Evolutionary conservation across 2,113 vertebrate species (phyloP).

Genomic region (Coptodon bakossiorum): DNA sequence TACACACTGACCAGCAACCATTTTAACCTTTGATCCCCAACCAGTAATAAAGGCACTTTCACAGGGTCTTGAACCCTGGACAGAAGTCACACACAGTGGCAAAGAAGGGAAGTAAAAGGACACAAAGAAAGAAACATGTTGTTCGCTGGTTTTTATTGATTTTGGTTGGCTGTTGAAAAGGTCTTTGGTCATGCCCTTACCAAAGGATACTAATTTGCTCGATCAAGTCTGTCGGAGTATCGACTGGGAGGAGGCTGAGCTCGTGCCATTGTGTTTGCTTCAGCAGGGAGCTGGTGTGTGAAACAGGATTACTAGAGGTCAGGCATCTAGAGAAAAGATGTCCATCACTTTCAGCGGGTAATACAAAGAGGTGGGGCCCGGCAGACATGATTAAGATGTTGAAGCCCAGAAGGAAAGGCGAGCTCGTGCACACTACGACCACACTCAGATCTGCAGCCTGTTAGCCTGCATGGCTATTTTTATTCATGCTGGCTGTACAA

Average conservation of each 20-base stretch:
- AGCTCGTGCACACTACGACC: constrained; percentile 56
- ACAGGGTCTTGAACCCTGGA: constrained; percentile 11
- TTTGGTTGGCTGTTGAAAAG: constrained; percentile 90
- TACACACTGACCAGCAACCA: constrained; percentile 10
- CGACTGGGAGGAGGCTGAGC: constrained; percentile 92
- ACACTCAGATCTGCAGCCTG: constrained; percentile 73
- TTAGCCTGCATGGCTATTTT: constrained; percentile 37
- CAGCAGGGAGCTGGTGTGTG: constrained; percentile 95
- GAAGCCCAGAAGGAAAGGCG: constrained; percentile 73
- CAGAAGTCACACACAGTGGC: constrained; percentile 17
- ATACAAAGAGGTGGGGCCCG: constrained; percentile 82
- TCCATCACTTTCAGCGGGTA: constrained; percentile 90
- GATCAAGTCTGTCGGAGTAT: constrained; percentile 98
- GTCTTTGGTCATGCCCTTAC: constrained; percentile 95
- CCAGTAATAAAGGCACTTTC: background rate
- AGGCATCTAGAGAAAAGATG: constrained; percentile 91
- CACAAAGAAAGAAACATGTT: constrained; percentile 64
- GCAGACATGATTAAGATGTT: constrained; percentile 91
- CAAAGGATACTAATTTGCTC: constrained; percentile 99
- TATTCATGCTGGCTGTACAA: background rate
- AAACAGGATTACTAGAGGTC: constrained; percentile 99
- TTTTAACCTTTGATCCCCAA: constrained; percentile 34
- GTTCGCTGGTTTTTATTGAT: constrained; percentile 93
- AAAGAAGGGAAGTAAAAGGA: constrained; percentile 21
- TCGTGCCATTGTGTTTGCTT: constrained; percentile 89